phyloP scores from a whole-genome alignment of 2,797 vertebrate species.

The Pangasius krempfi region DNA sequence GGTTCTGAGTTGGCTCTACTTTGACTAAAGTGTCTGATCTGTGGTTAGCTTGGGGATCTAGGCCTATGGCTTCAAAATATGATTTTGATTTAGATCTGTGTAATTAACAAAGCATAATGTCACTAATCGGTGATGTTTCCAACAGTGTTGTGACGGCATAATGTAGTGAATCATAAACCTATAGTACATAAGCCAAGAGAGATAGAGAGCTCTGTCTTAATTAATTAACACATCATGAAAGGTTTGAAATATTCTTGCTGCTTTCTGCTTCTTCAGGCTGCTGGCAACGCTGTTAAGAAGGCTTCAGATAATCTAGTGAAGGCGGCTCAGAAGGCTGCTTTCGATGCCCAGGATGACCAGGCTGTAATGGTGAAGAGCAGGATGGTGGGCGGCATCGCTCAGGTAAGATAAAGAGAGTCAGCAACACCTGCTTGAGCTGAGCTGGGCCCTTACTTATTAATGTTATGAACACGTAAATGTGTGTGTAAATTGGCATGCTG shows the following conservation, averaged over 20 bases:
- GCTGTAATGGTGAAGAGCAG: slow-evolving; percentile 95
- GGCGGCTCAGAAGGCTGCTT: slow-evolving; percentile 94
- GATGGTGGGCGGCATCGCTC: slow-evolving; percentile 98
- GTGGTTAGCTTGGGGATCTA: not conserved
- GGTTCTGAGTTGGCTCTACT: not conserved
- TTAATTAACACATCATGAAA: not conserved
- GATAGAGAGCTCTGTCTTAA: not conserved
- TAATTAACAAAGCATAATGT: not conserved
- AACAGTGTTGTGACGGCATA: not conserved
- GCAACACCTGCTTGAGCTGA: not conserved
- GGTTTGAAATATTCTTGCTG: not conserved
- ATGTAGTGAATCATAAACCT: not conserved
- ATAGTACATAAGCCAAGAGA: not conserved
- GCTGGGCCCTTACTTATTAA: not conserved
- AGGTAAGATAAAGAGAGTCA: slow-evolving; percentile 76
- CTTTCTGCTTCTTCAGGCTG: slow-evolving; percentile 75
- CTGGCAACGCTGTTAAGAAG: slow-evolving; percentile 94
- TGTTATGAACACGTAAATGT: not conserved
- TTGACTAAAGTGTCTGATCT: not conserved
- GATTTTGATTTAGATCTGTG: not conserved
- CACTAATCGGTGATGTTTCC: not conserved
- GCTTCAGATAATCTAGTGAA: slow-evolving; percentile 97
- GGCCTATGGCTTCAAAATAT: not conserved
- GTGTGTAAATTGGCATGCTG: not conserved
- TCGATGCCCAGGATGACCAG: slow-evolving; percentile 91